Evolutionary conservation across 1,140 invertebrate species (phyloP).

Genomic region (Brachionus calyciflorus): DNA sequence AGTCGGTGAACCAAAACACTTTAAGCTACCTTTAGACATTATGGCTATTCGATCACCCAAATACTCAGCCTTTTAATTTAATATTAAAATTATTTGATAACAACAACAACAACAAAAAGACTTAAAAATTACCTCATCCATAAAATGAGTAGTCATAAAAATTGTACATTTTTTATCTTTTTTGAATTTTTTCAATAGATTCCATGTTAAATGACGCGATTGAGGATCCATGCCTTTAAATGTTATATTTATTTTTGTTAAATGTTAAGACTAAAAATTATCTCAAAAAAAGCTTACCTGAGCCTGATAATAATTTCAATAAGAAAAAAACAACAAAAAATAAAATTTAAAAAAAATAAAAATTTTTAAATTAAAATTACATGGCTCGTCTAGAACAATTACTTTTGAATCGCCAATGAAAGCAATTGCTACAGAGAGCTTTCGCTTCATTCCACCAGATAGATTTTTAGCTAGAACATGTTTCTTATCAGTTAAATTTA

Average conservation of each 20-base stretch:
- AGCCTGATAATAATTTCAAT: too few relatives aligned
- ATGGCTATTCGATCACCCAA: slow-evolving; percentile 64
- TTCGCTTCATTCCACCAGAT: slow-evolving; percentile 73
- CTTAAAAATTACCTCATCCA: slow-evolving; percentile 73
- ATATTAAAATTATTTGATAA: background rate
- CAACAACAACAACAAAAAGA: slow-evolving; percentile 67
- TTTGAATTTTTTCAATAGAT: slow-evolving; percentile 14
- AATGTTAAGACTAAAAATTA: background rate
- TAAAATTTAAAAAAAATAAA: background rate
- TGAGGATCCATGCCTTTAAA: slow-evolving; percentile 85
- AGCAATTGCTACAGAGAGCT: slow-evolving; percentile 81
- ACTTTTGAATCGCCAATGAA: background rate
- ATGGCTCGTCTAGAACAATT: slow-evolving; percentile 81
- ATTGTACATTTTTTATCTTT: slow-evolving; percentile 47
- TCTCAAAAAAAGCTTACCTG: background rate
- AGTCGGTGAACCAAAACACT: slow-evolving; percentile 67
- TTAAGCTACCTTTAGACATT: slow-evolving; percentile 66
- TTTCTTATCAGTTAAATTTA: background rate
- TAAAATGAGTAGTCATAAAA: slow-evolving; percentile 47
- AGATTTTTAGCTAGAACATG: background rate
- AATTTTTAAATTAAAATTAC: background rate
- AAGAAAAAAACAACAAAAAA: background rate
- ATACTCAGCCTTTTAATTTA: slow-evolving; percentile 49
- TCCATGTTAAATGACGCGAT: slow-evolving; percentile 33
- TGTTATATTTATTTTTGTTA: background rate